These are phyloP conservation scores for Drosophila subobscura DNA, from an alignment of 1,140 invertebrate species.

Conservation along the genomic window DNA sequence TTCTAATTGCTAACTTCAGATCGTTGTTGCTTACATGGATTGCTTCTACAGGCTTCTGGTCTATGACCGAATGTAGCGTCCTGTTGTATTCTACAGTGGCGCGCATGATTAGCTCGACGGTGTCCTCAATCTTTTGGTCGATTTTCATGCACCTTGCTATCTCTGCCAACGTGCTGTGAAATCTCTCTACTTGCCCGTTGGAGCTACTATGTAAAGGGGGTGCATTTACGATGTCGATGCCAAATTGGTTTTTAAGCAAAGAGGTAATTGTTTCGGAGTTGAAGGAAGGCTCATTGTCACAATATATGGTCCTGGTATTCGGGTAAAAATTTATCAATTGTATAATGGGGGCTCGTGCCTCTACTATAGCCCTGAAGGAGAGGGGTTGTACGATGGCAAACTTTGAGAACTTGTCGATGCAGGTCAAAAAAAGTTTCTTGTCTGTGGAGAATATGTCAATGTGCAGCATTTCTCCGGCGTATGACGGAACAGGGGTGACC, in stretches of 20 bases:
- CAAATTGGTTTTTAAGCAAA: background rate
- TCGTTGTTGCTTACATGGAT: slow-evolving; percentile 4
- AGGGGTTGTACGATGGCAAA: slow-evolving; percentile 32
- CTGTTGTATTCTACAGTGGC: slow-evolving; percentile 37
- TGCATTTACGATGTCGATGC: slow-evolving; percentile 11
- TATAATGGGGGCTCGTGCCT: slow-evolving; percentile 18
- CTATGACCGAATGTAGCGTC: slow-evolving; percentile 26
- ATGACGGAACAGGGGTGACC: slow-evolving; percentile 17
- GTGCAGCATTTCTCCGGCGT: slow-evolving; percentile 34
- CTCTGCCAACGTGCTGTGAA: slow-evolving; percentile 37
- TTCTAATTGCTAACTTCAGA: background rate
- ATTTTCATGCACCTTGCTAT: slow-evolving; percentile 37
- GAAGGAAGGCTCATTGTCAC: slow-evolving; percentile 32
- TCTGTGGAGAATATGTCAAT: slow-evolving; percentile 31
- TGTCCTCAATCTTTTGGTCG: slow-evolving; percentile 28
- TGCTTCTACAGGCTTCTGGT: background rate
- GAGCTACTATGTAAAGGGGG: slow-evolving; percentile 31
- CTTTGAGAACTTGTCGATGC: slow-evolving; percentile 38
- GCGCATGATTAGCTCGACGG: slow-evolving; percentile 21
- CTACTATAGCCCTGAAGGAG: slow-evolving; percentile 25
- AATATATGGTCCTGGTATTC: slow-evolving; percentile 24
- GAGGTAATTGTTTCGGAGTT: slow-evolving; percentile 16
- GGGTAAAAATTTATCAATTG: slow-evolving; percentile 36
- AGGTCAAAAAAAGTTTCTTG: slow-evolving; percentile 33
- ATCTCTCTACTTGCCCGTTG: slow-evolving; percentile 42